Evolutionary conservation across 2,113 vertebrate species (phyloP).

Genomic region (Pan troglodytes): NHGRI_mPanTro3-v2.1_pri NC_072410.2:89421501-89422000

Average conservation of each 20-base stretch:
- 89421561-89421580: not conserved
- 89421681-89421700: not conserved
- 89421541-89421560: not conserved
- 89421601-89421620: not conserved
- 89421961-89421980: not conserved
- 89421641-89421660: no score
- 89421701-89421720: not conserved
- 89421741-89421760: not conserved
- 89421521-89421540: not conserved
- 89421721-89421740: not conserved
- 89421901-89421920: not conserved
- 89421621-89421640: not conserved
- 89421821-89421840: not conserved
- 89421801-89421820: not conserved
- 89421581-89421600: not conserved
- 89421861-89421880: not conserved
- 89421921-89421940: not conserved
- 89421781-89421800: not conserved
- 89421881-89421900: not conserved
- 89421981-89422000: not conserved
- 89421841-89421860: not conserved
- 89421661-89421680: not conserved
- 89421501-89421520: constrained; percentile 13
- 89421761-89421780: not conserved
- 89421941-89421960: not conserved